These are phyloP conservation scores for Lanius ludovicianus DNA, from an alignment of 2,113 vertebrate species.

Conservation along the genomic window DNA sequence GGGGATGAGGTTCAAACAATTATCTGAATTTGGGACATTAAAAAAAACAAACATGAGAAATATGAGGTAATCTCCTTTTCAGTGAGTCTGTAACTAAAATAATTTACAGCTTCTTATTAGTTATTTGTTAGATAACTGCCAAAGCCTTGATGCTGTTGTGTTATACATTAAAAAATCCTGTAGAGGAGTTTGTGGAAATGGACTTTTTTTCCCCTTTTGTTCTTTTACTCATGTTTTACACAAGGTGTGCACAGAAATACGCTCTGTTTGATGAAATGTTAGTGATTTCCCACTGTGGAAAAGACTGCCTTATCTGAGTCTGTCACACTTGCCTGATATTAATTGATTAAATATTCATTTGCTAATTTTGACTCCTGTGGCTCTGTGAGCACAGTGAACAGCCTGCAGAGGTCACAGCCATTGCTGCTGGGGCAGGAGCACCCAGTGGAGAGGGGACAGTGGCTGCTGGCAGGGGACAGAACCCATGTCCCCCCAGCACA, in stretches of 20 bases:
- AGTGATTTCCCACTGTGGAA: neutral
- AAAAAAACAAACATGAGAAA: rapidly evolving
- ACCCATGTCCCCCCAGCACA: rapidly evolving
- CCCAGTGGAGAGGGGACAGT: neutral
- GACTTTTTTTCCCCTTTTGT: neutral
- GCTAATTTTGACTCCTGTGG: neutral
- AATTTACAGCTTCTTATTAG: neutral
- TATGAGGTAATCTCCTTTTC: neutral
- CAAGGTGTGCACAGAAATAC: neutral
- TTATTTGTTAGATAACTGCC: neutral
- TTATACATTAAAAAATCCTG: neutral
- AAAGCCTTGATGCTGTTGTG: neutral
- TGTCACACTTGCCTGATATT: conserved; percentile 47
- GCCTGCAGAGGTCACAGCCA: neutral
- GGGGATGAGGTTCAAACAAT: neutral
- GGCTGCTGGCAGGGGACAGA: neutral
- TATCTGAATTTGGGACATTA: neutral
- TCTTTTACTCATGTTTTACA: neutral
- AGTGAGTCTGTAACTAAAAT: neutral
- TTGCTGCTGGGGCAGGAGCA: neutral
- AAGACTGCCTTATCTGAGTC: conserved; percentile 24
- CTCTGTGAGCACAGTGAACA: neutral
- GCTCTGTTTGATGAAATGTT: neutral
- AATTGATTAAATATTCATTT: conserved; percentile 55
- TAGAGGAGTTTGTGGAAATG: neutral